Evolutionary conservation across 2,888 invertebrate species (phyloP).

Genomic region (Monoplex corrugatus): DNA sequence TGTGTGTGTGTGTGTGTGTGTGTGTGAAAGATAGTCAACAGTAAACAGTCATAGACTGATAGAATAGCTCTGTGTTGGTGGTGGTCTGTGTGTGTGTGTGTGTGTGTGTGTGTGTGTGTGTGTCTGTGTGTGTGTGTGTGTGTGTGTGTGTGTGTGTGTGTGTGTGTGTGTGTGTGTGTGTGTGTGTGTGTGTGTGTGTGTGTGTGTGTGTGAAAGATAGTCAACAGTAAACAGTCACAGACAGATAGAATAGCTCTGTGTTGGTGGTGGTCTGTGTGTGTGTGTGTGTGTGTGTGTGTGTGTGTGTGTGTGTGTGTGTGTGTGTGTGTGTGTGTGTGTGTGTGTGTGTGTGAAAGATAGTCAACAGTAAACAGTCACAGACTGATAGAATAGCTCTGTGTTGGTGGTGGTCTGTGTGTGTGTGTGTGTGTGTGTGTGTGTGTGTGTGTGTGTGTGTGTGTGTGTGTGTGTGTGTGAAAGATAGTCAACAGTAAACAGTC

Average conservation of each 20-base stretch:
- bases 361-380: too few relatives aligned
- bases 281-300: background rate
- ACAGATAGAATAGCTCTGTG: too few relatives aligned
- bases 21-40: too few relatives aligned
- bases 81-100: background rate
- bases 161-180: background rate
- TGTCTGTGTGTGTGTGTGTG: background rate
- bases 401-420: too few relatives aligned
- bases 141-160: conserved; percentile 5
- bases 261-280: too few relatives aligned
- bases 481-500: too few relatives aligned
- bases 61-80: background rate
- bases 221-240: too few relatives aligned
- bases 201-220: background rate
- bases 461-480: too few relatives aligned
- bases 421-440: background rate
- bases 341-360: conserved; percentile 5
- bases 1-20: background rate
- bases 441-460: background rate
- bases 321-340: background rate
- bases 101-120: background rate
- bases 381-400: too few relatives aligned
- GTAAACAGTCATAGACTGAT: too few relatives aligned
- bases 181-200: background rate
- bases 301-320: background rate